Conservation (phyloP, 2,888 invertebrate species). For the Dioctria linearis region DNA sequence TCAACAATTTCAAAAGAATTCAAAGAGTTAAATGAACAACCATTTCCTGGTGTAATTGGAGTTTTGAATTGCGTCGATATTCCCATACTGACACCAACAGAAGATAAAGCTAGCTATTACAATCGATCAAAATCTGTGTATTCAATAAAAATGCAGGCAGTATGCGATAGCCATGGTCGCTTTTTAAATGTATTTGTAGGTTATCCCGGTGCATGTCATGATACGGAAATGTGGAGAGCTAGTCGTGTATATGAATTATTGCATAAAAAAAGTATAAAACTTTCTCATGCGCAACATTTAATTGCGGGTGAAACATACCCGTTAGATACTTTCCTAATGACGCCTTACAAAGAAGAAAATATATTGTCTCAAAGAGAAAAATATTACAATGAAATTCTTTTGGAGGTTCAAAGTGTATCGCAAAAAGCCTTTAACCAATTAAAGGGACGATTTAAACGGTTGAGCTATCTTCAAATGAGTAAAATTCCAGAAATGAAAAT, state of each 20-base stretch:
- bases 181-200: background rate
- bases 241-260: background rate
- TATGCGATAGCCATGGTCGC: background rate
- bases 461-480: background rate
- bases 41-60: background rate
- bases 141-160: background rate
- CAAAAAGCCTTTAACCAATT: background rate
- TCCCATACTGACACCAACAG: background rate
- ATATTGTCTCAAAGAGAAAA: background rate
- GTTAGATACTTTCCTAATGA: background rate
- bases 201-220: background rate
- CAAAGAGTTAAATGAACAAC: background rate
- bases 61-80: background rate
- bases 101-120: slow-evolving; percentile 2
- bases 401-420: background rate
- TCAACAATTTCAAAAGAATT: background rate
- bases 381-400: background rate
- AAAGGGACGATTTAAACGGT: background rate
- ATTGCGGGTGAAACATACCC: background rate
- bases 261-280: background rate
- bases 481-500: background rate
- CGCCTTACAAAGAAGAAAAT: background rate
- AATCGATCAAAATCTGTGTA: background rate
- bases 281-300: background rate
- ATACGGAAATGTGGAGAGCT: slow-evolving; percentile 1